Base-by-base conservation (phyloP, 2,113 vertebrate species). In the Hypocryptadius cinnamomeus region DNA sequence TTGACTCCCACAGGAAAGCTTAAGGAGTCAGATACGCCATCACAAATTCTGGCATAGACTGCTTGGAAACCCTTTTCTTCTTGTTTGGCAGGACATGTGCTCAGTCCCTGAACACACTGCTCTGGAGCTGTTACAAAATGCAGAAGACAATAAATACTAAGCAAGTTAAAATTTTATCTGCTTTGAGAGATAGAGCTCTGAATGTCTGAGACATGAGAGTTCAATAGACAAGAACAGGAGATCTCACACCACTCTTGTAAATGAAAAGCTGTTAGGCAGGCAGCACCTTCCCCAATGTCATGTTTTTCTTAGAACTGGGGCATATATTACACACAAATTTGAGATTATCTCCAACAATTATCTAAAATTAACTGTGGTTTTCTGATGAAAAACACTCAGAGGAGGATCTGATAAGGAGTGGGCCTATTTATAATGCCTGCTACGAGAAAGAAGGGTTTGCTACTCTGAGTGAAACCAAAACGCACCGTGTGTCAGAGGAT, bases 291-390 rank as follows among this genome's bases (percentile, higher is more conserved):
- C 81, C 92, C 96, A 95, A 35, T 96, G 95, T 95, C 93, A 92
- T 94, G 95, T 95, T 97, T 96, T 97, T 97, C 96, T 98, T 96
- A 97, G 97, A 98, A 97, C 88, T 94, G 57, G 94, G 89, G 89
- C 95, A 97, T 93, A 42, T 15, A 90, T 94, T 94, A 95, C 97
- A 97, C 95, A 97, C 95, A 97, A 94, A 97, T 97, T 97, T 96
- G 93, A 97, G 97, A 97, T 97, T 97, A 98, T 98, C 98, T 97
- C 60, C 14, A 65, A 94, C 96, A 97, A 97, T 97, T 96, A 98
- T 98, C 98, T 97, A 95, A 97, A 97, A 98, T 98, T 98, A 98
- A 98, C 97, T 97, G 97, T 97, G 97, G 97, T 97, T 98, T 98
- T 97, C 96, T 97, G 97, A 97, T 97, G 97, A 97, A 97, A 98